Conservation (phyloP, 1,140 invertebrate genomes). For the Drosophila dunni region DNA sequence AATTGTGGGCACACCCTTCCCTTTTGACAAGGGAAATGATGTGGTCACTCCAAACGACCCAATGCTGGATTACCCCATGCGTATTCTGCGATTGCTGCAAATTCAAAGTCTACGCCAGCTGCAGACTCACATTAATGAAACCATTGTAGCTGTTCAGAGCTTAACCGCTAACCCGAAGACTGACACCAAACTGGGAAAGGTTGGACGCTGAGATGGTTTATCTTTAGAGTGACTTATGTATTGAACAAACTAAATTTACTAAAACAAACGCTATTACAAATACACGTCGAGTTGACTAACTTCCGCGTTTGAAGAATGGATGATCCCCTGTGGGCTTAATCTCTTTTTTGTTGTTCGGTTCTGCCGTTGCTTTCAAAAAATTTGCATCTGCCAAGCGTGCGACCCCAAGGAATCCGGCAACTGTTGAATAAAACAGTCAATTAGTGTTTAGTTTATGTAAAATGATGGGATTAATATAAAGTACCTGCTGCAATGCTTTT, state of each 20-base stretch:
- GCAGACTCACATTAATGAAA: slow-evolving; percentile 97
- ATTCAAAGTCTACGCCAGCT: slow-evolving; percentile 95
- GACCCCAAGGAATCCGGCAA: slow-evolving; percentile 57
- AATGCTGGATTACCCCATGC: slow-evolving; percentile 91
- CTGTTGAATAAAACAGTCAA: slow-evolving; percentile 14
- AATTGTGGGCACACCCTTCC: slow-evolving; percentile 89
- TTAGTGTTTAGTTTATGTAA: not conserved
- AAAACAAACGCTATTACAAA: slow-evolving; percentile 6
- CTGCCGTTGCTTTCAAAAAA: slow-evolving; percentile 53
- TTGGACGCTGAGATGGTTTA: slow-evolving; percentile 87
- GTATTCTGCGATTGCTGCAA: slow-evolving; percentile 94
- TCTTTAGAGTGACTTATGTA: slow-evolving; percentile 18
- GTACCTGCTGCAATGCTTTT: slow-evolving; percentile 67
- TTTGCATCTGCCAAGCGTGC: slow-evolving; percentile 65
- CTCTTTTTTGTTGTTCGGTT: slow-evolving; percentile 26
- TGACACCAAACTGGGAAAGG: slow-evolving; percentile 96
- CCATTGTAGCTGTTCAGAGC: slow-evolving; percentile 95
- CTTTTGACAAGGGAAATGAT: slow-evolving; percentile 86
- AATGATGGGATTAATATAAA: not conserved
- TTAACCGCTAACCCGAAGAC: slow-evolving; percentile 99
- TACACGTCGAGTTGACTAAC: not conserved
- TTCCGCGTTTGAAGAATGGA: slow-evolving; percentile 62
- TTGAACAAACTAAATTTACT: slow-evolving; percentile 36
- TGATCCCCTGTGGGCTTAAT: slow-evolving; percentile 42
- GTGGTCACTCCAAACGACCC: slow-evolving; percentile 86